These are phyloP conservation scores for Neotoma lepida DNA, from an alignment of 2,113 vertebrate genomes.

Conservation along the genomic window DNA sequence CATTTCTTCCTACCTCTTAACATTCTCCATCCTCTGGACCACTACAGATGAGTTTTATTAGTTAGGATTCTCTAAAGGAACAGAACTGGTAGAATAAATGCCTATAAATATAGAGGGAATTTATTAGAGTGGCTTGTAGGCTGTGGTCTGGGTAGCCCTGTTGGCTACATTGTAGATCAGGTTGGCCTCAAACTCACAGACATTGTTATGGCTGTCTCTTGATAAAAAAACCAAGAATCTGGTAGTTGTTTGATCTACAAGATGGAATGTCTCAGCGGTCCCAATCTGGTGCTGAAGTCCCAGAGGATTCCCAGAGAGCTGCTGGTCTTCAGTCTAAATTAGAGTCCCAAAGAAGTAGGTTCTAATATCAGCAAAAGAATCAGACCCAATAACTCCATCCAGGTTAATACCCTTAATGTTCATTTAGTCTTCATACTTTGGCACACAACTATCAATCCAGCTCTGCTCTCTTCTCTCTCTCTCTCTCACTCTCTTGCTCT, in stretches of 20 bases:
- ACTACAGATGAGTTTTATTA: neutral
- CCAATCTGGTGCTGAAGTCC: neutral
- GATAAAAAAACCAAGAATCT: neutral
- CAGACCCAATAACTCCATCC: neutral
- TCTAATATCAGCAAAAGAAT: neutral
- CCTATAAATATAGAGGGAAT: neutral
- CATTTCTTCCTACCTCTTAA: neutral
- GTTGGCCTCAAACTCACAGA: too few species aligned
- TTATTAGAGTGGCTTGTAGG: neutral
- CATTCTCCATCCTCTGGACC: neutral
- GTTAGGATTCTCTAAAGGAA: neutral
- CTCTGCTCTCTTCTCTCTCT: neutral
- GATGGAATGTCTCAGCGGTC: neutral
- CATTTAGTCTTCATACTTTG: too few species aligned
- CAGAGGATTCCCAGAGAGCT: neutral
- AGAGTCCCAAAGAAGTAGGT: neutral
- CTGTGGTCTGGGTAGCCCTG: neutral
- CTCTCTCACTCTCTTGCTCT: too few species aligned
- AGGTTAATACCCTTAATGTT: neutral
- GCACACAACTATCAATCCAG: too few species aligned
- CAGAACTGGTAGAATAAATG: neutral
- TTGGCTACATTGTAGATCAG: too few species aligned
- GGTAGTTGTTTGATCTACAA: neutral
- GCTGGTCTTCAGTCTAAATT: neutral
- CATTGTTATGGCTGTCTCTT: neutral